These are phyloP conservation scores for Ferdinandea cuprea DNA, from an alignment of 2,888 invertebrate species.

Conservation along the genomic window DNA sequence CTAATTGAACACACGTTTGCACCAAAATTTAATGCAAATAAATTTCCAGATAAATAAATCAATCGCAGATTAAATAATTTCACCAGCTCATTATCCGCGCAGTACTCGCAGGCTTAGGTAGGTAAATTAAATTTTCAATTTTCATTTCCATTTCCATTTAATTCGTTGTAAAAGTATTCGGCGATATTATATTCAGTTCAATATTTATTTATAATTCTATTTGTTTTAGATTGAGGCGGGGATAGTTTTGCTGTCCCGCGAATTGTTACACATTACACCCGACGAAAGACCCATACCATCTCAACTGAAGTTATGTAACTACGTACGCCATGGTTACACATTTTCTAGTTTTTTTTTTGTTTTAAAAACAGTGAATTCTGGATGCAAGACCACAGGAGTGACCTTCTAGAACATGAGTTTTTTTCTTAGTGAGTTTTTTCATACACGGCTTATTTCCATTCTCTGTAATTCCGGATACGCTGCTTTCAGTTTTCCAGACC, in stretches of 20 bases:
- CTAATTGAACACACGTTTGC: constrained; percentile 41
- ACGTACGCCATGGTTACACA: too few species aligned
- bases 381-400: too few species aligned
- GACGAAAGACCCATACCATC: constrained; percentile 11
- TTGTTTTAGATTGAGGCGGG: constrained; percentile 19
- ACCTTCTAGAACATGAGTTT: too few species aligned
- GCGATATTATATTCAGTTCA: constrained; percentile 30
- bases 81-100: constrained; percentile 2
- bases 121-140: constrained; percentile 27
- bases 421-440: too few species aligned
- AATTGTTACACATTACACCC: constrained; percentile 34
- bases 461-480: too few species aligned
- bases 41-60: constrained; percentile 38
- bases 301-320: neutral
- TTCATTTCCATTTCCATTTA: constrained; percentile 20
- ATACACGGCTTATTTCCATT: too few species aligned
- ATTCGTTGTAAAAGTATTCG: neutral
- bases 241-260: constrained; percentile 18
- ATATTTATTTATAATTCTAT: constrained; percentile 47
- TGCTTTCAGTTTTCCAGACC: too few species aligned
- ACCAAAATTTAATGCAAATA: constrained; percentile 2
- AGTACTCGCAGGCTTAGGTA: neutral
- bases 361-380: too few species aligned
- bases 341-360: too few species aligned
- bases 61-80: constrained; percentile 51